Evolutionary conservation across 37 sponge, comb jelly and placozoan genomes (phyloP).

Genomic region (Halichondria panicea): DNA sequence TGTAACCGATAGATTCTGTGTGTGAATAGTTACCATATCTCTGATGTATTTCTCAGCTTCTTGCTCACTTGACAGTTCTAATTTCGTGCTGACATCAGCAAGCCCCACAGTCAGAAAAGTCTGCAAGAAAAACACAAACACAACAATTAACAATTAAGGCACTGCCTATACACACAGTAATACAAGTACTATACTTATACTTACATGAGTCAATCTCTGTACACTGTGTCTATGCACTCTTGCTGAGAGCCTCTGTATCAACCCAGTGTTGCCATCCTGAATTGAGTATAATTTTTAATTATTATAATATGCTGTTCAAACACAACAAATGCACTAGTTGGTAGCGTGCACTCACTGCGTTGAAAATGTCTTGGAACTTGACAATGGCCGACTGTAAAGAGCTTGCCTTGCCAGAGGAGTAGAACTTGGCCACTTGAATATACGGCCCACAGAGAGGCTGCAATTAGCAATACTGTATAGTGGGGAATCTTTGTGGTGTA

Average conservation of each 20-base stretch:
- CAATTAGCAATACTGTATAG: no score
- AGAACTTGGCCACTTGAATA: constrained; percentile 58
- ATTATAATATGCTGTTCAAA: no score
- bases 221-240: constrained; percentile 54
- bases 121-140: constrained; percentile 21
- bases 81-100: constrained; percentile 68
- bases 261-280: constrained; percentile 82
- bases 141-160: no score
- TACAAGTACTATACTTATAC: neutral
- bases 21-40: constrained; percentile 86
- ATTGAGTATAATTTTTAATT: no score
- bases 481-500: no score
- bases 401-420: constrained; percentile 24
- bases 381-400: constrained; percentile 32
- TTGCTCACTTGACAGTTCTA: constrained; percentile 47
- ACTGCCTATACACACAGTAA: neutral
- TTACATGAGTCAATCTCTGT: constrained; percentile 83
- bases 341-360: constrained; percentile 62
- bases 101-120: constrained; percentile 87
- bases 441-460: constrained; percentile 83
- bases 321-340: no score
- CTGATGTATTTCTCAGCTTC: constrained; percentile 90
- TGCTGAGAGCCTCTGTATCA: constrained; percentile 60
- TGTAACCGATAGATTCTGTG: neutral
- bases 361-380: constrained; percentile 61